Percentiles rank a stretch among this genome's conserved stretches.
phyloP scores from a whole-genome alignment of 2,888 invertebrate species.

The Athripsodes cinereus region DNA sequence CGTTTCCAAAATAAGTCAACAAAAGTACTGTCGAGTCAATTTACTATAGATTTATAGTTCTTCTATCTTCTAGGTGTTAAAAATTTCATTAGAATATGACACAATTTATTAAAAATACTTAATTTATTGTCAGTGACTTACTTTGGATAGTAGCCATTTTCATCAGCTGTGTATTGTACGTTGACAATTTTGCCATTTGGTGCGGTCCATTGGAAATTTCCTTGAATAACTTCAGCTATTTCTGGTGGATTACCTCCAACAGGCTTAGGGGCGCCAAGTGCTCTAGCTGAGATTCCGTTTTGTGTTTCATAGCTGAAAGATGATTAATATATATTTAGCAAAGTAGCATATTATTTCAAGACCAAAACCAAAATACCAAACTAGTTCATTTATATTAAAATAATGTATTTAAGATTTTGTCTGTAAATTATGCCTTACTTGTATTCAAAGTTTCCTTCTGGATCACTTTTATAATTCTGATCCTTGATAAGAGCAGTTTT shows the following conservation, averaged over 20 bases:
- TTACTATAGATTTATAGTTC: too few species aligned
- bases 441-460: conserved; percentile 48
- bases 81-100: too few species aligned
- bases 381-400: too few species aligned
- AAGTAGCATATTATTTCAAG: too few species aligned
- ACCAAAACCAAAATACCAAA: too few species aligned
- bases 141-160: conserved; percentile 45
- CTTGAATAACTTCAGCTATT: conserved; percentile 42
- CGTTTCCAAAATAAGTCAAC: too few species aligned
- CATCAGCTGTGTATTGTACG: conserved; percentile 59
- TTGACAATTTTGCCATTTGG: conserved; percentile 55
- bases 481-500: conserved; percentile 19
- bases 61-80: too few species aligned
- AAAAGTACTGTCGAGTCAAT: too few species aligned
- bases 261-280: conserved; percentile 50
- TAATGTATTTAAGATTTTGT: too few species aligned
- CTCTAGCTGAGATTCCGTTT: conserved; percentile 58
- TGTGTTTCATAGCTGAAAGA: conserved; percentile 53
- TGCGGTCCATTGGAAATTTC: conserved; percentile 49
- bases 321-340: too few species aligned
- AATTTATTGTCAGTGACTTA: too few species aligned
- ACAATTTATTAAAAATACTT: too few species aligned
- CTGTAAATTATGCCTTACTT: conserved; percentile 39
- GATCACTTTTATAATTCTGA: conserved; percentile 42
- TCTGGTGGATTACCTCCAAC: conserved; percentile 43